Evolutionary conservation across 2,797 vertebrate genomes (phyloP).

Genomic region (Hypotaenidia okinawae): DNA sequence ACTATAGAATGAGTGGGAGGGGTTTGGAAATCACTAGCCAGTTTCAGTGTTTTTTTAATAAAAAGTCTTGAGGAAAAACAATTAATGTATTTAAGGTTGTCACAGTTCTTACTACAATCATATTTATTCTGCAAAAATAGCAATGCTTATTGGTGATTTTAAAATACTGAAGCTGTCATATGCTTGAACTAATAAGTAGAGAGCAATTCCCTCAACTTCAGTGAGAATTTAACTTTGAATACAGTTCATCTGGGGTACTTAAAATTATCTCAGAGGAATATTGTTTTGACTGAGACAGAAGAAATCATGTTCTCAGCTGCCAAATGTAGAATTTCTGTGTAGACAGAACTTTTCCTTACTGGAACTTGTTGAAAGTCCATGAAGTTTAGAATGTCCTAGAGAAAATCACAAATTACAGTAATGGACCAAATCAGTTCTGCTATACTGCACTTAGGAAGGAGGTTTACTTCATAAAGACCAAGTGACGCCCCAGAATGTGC

Average conservation of each 20-base stretch:
- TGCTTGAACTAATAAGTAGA: background rate
- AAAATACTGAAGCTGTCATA: background rate
- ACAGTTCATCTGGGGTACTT: background rate
- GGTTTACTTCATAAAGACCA: background rate
- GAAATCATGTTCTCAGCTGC: background rate
- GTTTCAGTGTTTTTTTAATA: background rate
- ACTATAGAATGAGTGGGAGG: no score
- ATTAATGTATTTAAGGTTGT: background rate
- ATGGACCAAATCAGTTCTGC: background rate
- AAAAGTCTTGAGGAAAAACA: background rate
- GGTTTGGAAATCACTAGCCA: no score
- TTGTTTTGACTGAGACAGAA: slow-evolving; percentile 9
- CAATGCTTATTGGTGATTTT: background rate
- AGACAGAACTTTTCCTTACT: background rate
- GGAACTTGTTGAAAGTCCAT: background rate
- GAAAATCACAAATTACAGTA: slow-evolving; percentile 14
- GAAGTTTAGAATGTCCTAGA: background rate
- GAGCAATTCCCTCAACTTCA: background rate
- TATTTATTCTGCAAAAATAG: background rate
- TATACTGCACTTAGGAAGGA: background rate
- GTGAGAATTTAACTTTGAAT: background rate
- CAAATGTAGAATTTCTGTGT: background rate
- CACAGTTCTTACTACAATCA: background rate
- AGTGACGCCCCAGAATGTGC: background rate
- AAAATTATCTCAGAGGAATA: background rate